Evolutionary conservation across 92 coral and sea anemone species (phyloP).

Genomic region (Hydrozoanthus gracilis): DNA sequence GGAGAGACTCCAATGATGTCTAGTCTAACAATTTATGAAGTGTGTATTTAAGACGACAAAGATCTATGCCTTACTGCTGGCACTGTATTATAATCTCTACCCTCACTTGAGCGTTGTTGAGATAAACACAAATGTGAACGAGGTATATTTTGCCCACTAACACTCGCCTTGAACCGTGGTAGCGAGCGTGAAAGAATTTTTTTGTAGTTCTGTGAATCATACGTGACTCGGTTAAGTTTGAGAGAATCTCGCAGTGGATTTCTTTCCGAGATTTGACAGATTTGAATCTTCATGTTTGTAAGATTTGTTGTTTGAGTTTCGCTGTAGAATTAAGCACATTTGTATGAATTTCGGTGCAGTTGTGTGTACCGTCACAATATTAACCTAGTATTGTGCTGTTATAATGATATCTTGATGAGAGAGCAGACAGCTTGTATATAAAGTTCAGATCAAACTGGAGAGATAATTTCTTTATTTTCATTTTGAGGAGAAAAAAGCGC

Average conservation of each 20-base stretch:
- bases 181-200: constrained; percentile 40
- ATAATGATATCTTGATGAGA: constrained; percentile 73
- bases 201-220: constrained; percentile 39
- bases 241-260: constrained; percentile 15
- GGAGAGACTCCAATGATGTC: constrained; percentile 43
- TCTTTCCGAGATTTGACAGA: constrained; percentile 50
- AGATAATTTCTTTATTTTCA: constrained; percentile 90
- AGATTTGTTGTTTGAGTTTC: constrained; percentile 70
- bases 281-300: constrained; percentile 66
- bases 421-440: constrained; percentile 71
- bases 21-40: constrained; percentile 45
- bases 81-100: constrained; percentile 27
- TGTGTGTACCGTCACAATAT: constrained; percentile 76
- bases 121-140: constrained; percentile 43
- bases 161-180: constrained; percentile 22
- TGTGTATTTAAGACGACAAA: constrained; percentile 49
- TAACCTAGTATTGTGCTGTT: constrained; percentile 67
- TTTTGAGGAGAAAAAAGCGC: constrained; percentile 90
- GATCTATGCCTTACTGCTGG: constrained; percentile 24
- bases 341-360: constrained; percentile 73
- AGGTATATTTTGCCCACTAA: constrained; percentile 29
- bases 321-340: constrained; percentile 79
- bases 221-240: constrained; percentile 27
- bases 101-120: constrained; percentile 49
- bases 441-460: constrained; percentile 68